Conservation (phyloP, 2,888 invertebrate species). For the Drosophila recens region DNA sequence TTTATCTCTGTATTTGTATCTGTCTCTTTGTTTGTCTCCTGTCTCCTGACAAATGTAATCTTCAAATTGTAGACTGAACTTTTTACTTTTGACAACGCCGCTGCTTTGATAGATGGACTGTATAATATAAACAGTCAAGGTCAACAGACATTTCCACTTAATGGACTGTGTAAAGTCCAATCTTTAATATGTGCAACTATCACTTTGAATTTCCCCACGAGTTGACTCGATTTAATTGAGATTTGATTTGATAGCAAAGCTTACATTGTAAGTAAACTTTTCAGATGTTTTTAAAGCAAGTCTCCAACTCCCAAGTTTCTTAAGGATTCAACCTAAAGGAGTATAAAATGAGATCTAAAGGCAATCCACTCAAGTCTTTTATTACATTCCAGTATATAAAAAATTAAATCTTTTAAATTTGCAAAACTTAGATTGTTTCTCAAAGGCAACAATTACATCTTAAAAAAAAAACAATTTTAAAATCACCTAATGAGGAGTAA, state of each 20-base stretch:
- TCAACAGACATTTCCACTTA: conserved; percentile 25
- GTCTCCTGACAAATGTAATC: conserved; percentile 71
- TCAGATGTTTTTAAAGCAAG: not conserved
- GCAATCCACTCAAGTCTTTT: too few relatives aligned
- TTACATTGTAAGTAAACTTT: not conserved
- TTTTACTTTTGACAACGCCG: conserved; percentile 67
- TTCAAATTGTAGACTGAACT: conserved; percentile 75
- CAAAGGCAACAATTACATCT: too few relatives aligned
- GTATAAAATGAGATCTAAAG: too few relatives aligned
- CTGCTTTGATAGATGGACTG: conserved; percentile 45
- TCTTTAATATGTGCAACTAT: conserved; percentile 24
- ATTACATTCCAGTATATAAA: too few relatives aligned
- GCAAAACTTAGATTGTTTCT: too few relatives aligned
- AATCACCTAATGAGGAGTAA: too few relatives aligned
- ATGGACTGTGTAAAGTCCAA: conserved; percentile 32
- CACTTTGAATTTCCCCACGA: conserved; percentile 12
- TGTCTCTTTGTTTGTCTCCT: conserved; percentile 24
- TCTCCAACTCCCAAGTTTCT: too few relatives aligned
- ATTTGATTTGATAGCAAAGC: not conserved
- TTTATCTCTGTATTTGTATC: conserved; percentile 26
- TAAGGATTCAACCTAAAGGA: too few relatives aligned
- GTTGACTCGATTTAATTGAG: conserved; percentile 15
- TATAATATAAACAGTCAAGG: conserved; percentile 53
- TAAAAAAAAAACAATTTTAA: too few relatives aligned
- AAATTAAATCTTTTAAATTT: too few relatives aligned